These are phyloP conservation scores for Callyntrura sp. DNA, from an alignment of 2,888 invertebrate genomes.

Conservation along the genomic window DNA sequence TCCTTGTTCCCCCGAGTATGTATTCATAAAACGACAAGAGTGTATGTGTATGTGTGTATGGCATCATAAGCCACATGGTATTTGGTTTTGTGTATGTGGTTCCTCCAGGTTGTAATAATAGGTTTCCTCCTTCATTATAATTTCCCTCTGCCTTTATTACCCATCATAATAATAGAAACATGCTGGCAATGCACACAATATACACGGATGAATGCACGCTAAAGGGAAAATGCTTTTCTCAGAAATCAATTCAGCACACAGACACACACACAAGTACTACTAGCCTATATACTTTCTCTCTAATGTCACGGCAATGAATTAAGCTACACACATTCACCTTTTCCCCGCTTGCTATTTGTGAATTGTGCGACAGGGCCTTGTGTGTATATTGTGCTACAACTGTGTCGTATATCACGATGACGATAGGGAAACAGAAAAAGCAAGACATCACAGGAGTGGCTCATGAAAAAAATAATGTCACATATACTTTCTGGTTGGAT, in stretches of 20 bases:
- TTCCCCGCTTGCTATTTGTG: background rate
- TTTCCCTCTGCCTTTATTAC: slow-evolving; percentile 1
- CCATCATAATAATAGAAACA: background rate
- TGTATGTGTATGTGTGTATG: background rate
- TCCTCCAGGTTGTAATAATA: too few species aligned
- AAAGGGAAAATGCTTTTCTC: background rate
- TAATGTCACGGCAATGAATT: too few species aligned
- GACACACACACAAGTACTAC: background rate
- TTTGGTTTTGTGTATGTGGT: background rate
- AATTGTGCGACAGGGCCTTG: background rate
- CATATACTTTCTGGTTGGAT: too few species aligned
- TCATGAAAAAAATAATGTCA: too few species aligned
- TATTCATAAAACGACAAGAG: background rate
- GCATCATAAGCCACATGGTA: background rate
- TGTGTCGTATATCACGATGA: background rate
- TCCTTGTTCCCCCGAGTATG: background rate
- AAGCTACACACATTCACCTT: too few species aligned
- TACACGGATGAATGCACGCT: background rate
- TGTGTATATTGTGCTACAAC: background rate
- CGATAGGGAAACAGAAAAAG: background rate
- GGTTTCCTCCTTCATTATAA: background rate
- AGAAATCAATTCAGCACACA: background rate
- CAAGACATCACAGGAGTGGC: too few species aligned
- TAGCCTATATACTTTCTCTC: background rate
- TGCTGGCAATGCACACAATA: background rate